Conservation (phyloP, 2,888 invertebrate genomes). For the Brachypterus glaber region DNA sequence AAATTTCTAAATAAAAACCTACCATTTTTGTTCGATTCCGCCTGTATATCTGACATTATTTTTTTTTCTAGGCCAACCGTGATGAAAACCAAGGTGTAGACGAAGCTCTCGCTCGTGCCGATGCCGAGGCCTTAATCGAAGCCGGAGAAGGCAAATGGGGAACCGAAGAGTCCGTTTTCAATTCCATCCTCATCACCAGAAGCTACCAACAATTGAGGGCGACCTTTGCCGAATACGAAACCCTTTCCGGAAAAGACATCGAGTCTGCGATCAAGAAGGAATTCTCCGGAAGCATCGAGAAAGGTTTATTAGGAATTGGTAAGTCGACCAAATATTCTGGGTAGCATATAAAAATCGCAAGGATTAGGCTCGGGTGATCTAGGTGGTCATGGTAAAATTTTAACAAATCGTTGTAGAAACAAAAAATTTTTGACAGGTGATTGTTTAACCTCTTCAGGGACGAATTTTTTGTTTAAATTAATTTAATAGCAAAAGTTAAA, state of each 20-base stretch:
- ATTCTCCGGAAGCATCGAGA: slow-evolving; percentile 79
- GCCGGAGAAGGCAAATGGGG: slow-evolving; percentile 84
- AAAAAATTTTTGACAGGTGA: too few relatives aligned
- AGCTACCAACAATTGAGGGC: slow-evolving; percentile 82
- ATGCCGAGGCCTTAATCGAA: slow-evolving; percentile 67
- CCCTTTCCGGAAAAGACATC: slow-evolving; percentile 70
- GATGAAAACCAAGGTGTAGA: slow-evolving; percentile 84
- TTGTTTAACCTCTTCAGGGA: too few relatives aligned
- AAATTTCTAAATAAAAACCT: slow-evolving; percentile 4
- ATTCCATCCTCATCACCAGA: slow-evolving; percentile 72
- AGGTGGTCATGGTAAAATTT: too few relatives aligned
- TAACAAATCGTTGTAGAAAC: too few relatives aligned
- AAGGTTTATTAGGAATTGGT: slow-evolving; percentile 84
- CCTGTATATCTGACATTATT: slow-evolving; percentile 1
- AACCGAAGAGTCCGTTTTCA: slow-evolving; percentile 84
- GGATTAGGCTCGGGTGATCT: too few relatives aligned
- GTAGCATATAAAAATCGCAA: too few relatives aligned
- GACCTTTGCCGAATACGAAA: slow-evolving; percentile 78
- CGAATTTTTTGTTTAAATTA: too few relatives aligned
- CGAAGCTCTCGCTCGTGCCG: slow-evolving; percentile 66
- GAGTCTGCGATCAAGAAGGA: slow-evolving; percentile 78
- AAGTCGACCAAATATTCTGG: too few relatives aligned
- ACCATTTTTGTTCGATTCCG: not conserved
- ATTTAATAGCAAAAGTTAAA: too few relatives aligned
- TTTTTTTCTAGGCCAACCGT: slow-evolving; percentile 55